A percentile compares a stretch with the other conserved stretches of the same genome.
These are phyloP conservation scores for Anaspis maculata DNA, from an alignment of 2,888 invertebrate genomes.

Conservation along the genomic window DNA sequence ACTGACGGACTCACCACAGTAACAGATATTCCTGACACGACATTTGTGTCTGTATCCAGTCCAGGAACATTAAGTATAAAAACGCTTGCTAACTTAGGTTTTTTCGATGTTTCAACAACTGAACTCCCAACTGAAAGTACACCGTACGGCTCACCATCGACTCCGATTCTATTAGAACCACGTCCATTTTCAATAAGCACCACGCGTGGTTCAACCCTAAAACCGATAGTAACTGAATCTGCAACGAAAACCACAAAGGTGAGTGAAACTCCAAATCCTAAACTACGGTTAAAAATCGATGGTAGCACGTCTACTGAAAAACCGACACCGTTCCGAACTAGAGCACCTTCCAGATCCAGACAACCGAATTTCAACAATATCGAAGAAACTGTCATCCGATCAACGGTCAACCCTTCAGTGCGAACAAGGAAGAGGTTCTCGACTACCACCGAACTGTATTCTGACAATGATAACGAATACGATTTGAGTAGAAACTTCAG, in stretches of 20 bases:
- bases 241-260: conserved; percentile 41
- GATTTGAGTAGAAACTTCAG: conserved; percentile 30
- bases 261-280: conserved; percentile 37
- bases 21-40: too few species aligned
- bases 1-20: conserved; percentile 5
- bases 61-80: conserved; percentile 10
- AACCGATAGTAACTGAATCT: conserved; percentile 33
- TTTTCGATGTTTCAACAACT: too few species aligned
- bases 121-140: too few species aligned
- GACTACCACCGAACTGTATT: conserved; percentile 22
- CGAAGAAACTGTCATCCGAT: background rate
- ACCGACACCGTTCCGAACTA: conserved; percentile 7
- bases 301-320: conserved; percentile 13
- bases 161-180: conserved; percentile 31
- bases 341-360: conserved; percentile 26
- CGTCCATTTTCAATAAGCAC: conserved; percentile 33
- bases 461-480: conserved; percentile 25
- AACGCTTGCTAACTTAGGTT: conserved; percentile 8
- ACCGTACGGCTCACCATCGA: conserved; percentile 12
- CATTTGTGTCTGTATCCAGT: too few species aligned
- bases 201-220: conserved; percentile 22
- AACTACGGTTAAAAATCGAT: conserved; percentile 21
- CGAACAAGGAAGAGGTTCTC: conserved; percentile 18
- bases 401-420: conserved; percentile 13
- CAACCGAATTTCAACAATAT: conserved; percentile 9